A percentile compares a stretch with the other conserved stretches of the same genome.
These are phyloP conservation scores for Danaus chrysippus DNA, from an alignment of 2,888 invertebrate species.

Conservation along the genomic window DNA sequence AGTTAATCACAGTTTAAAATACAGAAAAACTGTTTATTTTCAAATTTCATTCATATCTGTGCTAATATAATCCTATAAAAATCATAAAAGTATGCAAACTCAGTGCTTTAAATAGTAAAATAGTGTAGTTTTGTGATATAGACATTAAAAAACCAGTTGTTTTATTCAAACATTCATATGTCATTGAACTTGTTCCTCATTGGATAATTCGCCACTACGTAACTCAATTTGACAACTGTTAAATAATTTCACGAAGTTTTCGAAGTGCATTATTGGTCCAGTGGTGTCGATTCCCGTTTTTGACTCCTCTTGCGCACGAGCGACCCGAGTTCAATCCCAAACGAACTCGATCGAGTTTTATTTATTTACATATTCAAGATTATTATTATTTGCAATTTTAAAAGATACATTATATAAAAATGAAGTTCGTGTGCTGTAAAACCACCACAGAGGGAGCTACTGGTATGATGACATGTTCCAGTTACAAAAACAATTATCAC, in stretches of 20 bases:
- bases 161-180: slow-evolving; percentile 6
- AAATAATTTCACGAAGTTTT: background rate
- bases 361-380: background rate
- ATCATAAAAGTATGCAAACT: background rate
- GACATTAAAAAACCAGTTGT: slow-evolving; percentile 8
- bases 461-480: too few species aligned
- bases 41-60: too few species aligned
- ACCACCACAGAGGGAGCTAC: too few species aligned
- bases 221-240: background rate
- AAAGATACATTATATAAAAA: background rate
- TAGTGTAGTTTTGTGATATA: slow-evolving; percentile 8
- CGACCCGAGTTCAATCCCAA: slow-evolving; percentile 7
- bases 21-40: slow-evolving; percentile 3
- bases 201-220: background rate
- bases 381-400: slow-evolving; percentile 6
- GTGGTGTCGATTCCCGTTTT: slow-evolving; percentile 1
- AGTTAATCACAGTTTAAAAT: slow-evolving; percentile 8
- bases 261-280: background rate
- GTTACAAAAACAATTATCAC: too few species aligned
- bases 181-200: slow-evolving; percentile 1
- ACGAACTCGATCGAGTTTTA: background rate
- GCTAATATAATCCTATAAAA: background rate
- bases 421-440: too few species aligned
- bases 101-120: slow-evolving; percentile 5
- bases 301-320: slow-evolving; percentile 7